Percentiles rank a stretch among this genome's conserved stretches.
Conservation (phyloP, 92 coral and sea anemone genomes). For the Metridium senile region DNA sequence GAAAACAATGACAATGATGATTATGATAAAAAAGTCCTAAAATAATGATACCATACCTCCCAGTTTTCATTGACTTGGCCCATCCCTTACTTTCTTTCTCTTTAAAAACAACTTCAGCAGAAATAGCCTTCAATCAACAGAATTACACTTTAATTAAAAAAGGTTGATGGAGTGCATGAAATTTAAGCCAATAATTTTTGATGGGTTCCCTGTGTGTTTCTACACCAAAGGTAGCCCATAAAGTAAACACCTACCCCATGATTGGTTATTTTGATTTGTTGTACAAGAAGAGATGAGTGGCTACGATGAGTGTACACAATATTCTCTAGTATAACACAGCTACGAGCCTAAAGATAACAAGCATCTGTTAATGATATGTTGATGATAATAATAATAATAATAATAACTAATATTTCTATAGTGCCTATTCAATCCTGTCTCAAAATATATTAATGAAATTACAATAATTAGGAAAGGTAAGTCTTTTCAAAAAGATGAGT, state of each 20-base stretch:
- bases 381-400: too few relatives aligned
- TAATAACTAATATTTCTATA: too few relatives aligned
- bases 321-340: constrained; percentile 83
- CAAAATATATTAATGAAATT: too few relatives aligned
- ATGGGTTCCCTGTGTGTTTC: constrained; percentile 7
- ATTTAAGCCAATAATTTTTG: not conserved
- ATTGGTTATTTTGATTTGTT: constrained; percentile 78
- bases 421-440: too few relatives aligned
- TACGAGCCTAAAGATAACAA: constrained; percentile 55
- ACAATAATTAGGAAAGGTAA: too few relatives aligned
- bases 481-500: too few relatives aligned
- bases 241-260: constrained; percentile 81
- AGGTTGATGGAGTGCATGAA: not conserved
- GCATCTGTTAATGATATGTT: not conserved
- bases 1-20: not conserved
- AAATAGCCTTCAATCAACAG: constrained; percentile 51
- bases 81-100: constrained; percentile 75
- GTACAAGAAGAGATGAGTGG: constrained; percentile 83
- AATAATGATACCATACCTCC: constrained; percentile 32
- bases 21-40: not conserved
- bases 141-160: not conserved
- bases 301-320: constrained; percentile 78
- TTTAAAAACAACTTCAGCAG: constrained; percentile 58
- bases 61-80: constrained; percentile 70
- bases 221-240: constrained; percentile 10